Percentiles rank a stretch among this genome's conserved stretches.
These are phyloP conservation scores for Mesorhabditis spiculigera DNA, from an alignment of 2,888 invertebrate species.

Conservation along the genomic window DNA sequence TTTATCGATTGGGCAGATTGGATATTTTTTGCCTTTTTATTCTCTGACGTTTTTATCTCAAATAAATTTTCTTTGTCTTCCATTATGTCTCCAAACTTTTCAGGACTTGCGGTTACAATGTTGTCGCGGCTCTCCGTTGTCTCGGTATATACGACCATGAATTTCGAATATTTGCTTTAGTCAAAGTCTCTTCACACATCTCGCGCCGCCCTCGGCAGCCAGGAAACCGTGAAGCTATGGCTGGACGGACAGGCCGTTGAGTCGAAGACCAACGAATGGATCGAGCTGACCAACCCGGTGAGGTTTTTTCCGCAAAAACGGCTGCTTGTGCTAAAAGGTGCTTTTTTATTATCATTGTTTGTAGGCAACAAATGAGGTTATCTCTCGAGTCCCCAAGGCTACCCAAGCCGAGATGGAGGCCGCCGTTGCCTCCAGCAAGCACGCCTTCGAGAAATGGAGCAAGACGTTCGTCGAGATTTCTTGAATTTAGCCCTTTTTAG, in stretches of 20 bases:
- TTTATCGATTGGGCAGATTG: too few species aligned
- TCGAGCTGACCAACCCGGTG: slow-evolving; percentile 86
- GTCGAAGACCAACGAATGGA: slow-evolving; percentile 87
- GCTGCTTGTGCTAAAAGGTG: not conserved
- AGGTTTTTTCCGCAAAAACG: slow-evolving; percentile 26
- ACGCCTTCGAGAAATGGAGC: slow-evolving; percentile 79
- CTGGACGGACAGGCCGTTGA: slow-evolving; percentile 89
- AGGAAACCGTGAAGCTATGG: slow-evolving; percentile 73
- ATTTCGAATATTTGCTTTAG: slow-evolving; percentile 5
- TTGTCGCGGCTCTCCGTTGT: not conserved
- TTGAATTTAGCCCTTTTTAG: slow-evolving; percentile 17
- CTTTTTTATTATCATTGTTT: slow-evolving; percentile 9
- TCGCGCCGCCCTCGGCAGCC: slow-evolving; percentile 1
- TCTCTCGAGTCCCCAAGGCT: slow-evolving; percentile 80
- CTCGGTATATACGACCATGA: not conserved
- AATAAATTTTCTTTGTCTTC: not conserved
- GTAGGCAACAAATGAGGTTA: slow-evolving; percentile 65
- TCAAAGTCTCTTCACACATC: not conserved
- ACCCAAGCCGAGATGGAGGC: slow-evolving; percentile 83
- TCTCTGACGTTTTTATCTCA: not conserved
- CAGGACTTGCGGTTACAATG: not conserved
- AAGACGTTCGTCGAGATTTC: slow-evolving; percentile 65
- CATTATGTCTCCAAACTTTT: not conserved
- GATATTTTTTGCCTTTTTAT: too few species aligned
- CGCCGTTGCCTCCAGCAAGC: slow-evolving; percentile 81